These are phyloP conservation scores for Pachymerium ferrugineum DNA, from an alignment of 2,888 invertebrate species.

Conservation along the genomic window DNA sequence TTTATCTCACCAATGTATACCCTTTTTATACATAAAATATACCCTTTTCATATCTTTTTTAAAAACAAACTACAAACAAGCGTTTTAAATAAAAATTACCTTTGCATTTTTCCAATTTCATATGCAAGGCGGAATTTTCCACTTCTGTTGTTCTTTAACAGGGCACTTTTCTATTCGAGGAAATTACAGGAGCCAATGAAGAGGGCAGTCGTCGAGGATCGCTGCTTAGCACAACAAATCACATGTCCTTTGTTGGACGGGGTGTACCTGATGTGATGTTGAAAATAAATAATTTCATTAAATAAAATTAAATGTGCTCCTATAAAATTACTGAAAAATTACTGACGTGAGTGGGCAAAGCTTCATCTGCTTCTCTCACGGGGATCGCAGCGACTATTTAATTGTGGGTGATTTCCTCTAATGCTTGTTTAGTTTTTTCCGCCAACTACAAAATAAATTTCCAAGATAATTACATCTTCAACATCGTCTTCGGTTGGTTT, in stretches of 20 bases:
- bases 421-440: constrained; percentile 77
- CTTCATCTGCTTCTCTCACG: constrained; percentile 88
- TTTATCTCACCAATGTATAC: too few species aligned
- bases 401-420: constrained; percentile 78
- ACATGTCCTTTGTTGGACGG: too few species aligned
- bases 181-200: constrained; percentile 96
- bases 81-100: too few species aligned
- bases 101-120: constrained; percentile 99
- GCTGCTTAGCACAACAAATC: too few species aligned
- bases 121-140: constrained; percentile 99
- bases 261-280: too few species aligned
- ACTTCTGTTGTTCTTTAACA: constrained; percentile 98
- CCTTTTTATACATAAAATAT: too few species aligned
- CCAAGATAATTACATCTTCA: constrained; percentile 54
- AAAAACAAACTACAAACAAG: too few species aligned
- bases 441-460: constrained; percentile 55
- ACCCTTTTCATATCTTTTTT: too few species aligned
- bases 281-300: constrained; percentile 36
- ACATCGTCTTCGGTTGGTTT: constrained; percentile 82
- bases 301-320: background rate
- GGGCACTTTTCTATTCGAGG: constrained; percentile 90
- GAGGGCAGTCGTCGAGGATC: constrained; percentile 96
- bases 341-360: constrained; percentile 88
- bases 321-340: background rate
- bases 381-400: constrained; percentile 97